Percentiles rank a stretch among this genome's conserved stretches.
phyloP scores from a whole-genome alignment of 2,888 invertebrate species.

The Standfussiana lucernea region DNA sequence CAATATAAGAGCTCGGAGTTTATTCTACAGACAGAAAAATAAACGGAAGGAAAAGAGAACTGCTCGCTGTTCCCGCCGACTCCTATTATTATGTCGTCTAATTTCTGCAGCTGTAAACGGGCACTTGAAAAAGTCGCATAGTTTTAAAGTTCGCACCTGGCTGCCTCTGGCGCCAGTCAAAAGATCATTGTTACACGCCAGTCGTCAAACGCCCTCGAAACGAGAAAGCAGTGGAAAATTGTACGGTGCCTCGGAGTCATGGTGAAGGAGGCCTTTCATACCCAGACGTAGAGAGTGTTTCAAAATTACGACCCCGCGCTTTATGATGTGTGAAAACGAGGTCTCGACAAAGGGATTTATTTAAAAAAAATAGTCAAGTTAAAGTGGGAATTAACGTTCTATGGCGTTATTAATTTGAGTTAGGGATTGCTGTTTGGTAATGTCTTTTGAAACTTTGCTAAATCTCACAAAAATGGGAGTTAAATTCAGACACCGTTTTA shows the following conservation, averaged over 20 bases:
- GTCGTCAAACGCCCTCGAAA: conserved; percentile 80
- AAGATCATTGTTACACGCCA: conserved; percentile 84
- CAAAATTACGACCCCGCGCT: conserved; percentile 78
- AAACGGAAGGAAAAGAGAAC: conserved; percentile 33
- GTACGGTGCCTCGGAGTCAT: conserved; percentile 59
- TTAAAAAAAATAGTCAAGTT: conserved; percentile 65
- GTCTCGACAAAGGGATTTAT: conserved; percentile 62
- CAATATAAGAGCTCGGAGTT: conserved; percentile 32
- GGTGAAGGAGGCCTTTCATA: conserved; percentile 77
- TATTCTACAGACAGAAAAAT: conserved; percentile 52
- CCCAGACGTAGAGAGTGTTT: conserved; percentile 79
- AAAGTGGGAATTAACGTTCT: conserved; percentile 56
- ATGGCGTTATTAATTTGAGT: conserved; percentile 52
- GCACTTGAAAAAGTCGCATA: conserved; percentile 75
- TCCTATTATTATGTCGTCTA: conserved; percentile 75
- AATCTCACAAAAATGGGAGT: conserved; percentile 34
- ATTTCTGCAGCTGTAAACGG: conserved; percentile 79
- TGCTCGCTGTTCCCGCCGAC: conserved; percentile 49
- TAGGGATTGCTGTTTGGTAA: conserved; percentile 33
- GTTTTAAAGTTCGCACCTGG: conserved; percentile 75
- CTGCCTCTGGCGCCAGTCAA: conserved; percentile 78
- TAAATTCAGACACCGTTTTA: conserved; percentile 15
- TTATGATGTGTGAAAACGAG: conserved; percentile 78
- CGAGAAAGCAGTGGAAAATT: conserved; percentile 69
- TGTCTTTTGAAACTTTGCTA: conserved; percentile 33